Base-by-base conservation (phyloP, 2,888 invertebrate species). In the Dexiosoma caninum region DNA sequence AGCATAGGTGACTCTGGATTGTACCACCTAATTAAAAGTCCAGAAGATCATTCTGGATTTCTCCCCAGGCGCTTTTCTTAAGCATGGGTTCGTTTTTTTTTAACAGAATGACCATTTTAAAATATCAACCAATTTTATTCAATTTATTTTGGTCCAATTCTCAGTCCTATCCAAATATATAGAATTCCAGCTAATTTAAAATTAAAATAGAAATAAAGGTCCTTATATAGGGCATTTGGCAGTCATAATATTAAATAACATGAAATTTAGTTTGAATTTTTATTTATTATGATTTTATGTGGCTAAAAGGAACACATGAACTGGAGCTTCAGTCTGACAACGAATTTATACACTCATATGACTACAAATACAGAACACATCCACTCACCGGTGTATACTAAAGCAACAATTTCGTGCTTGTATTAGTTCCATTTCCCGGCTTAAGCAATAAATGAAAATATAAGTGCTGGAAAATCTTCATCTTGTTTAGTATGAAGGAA, bases 391-490 rank as follows among this genome's bases (percentile, higher is more conserved):
- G 27, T 6, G 6, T 6, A 19, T 16, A 42, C 8, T 42, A 1
- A 42, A 16, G 16, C 12, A 16, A 30, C 7, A 19, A 30, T n/a
- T 19, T 9, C 42, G 12, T 27, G n/a, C n/a, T 19, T 1, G 42
- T 21, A 40, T 55, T 66, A 60, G 46, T 70, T 69, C 55, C 27
- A 62, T 77, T 55, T 55, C 42, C n/a, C 44, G 55, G 44, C 35
- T 44, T 49, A 14, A 51, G 21, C 30, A 60, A 60, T 53, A 60
- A 60, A 60, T 55, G 32, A 70, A 55, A 62, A 62, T 37, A 62
- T 62, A 78, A 71, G 49, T 71, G 64, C 49, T 71, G 23, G 16
- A 72, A 72, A 67, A 55, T 74, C 21, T 72, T 74, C 72, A 81
- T 81, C 64, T 69, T 64, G 37, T 59, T 57, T 55, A 23, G 42